Evolutionary conservation across 2,888 invertebrate genomes (phyloP), one percentile per base, ranked within the genome.

Genomic region (Eurytoma californica): DNA sequence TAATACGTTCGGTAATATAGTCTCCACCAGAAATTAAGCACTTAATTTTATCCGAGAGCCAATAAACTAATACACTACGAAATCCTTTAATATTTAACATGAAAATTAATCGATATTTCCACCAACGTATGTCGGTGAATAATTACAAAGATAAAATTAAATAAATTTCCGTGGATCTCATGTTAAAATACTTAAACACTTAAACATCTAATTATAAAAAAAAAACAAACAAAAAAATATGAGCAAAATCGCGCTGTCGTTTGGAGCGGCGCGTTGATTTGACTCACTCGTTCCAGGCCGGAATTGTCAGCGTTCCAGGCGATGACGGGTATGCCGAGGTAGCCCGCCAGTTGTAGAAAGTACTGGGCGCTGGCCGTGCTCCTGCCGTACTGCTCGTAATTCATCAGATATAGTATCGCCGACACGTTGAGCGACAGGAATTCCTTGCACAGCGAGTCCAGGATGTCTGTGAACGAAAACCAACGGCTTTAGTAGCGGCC

Each of bases 281-380:
- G 39, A 84, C 88, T 86, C 82, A 89, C 90, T 85, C 92, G 90
- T 84, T 93, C 94, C 79, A 97, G 92, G 57, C 97, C 98, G 58
- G 98, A 97, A 91, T 98, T 98, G 91, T 98, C 98, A 12, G 98
- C 97, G 91, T 98, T 98, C 98, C 98, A 98, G 12, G 97, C 97
- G 85, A 98, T 97, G 72, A 98, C 97, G 85, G 98, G 98, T 88
- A 98, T 97, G 84, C 97, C 98, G 86, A 98, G 92, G 91, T 97
- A 97, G 79, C 97, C 97, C 84, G 97, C 97, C 87, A 97, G 92
- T 92, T 97, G 97, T 83, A 97, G 93, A 91, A 97, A 97, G 91
- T 97, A 97, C 91, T 97, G 97, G 79, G 97, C 97, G 83, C 97
- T 97, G 84, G 97, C 97, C 80, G 97, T 97, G 91, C 97, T 97